These are phyloP conservation scores for Frankliniella fusca DNA, from an alignment of 2,888 invertebrate genomes.

Conservation along the genomic window DNA sequence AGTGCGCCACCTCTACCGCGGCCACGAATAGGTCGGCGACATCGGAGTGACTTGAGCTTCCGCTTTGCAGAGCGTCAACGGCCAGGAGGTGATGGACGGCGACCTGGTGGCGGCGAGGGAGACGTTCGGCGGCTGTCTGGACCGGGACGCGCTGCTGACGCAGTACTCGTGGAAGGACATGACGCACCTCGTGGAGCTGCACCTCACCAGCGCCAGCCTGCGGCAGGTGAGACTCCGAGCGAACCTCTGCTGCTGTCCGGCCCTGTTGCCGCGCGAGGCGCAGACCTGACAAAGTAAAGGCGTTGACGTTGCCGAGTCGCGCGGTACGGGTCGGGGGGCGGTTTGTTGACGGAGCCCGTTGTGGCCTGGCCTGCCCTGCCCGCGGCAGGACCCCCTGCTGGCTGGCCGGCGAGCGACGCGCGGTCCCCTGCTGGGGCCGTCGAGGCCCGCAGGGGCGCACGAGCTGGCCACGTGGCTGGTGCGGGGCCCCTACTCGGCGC, in stretches of 20 bases:
- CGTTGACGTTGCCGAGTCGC: not conserved
- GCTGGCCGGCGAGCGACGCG: constrained; percentile 5
- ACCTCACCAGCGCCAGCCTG: not conserved
- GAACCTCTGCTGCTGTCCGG: too few species aligned
- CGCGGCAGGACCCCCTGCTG: not conserved
- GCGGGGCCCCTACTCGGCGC: not conserved
- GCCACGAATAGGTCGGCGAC: too few species aligned
- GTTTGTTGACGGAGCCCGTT: not conserved
- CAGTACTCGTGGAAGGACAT: constrained; percentile 17
- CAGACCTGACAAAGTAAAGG: too few species aligned
- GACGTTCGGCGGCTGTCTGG: constrained; percentile 18
- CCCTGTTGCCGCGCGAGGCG: too few species aligned
- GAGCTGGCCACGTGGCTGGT: not conserved
- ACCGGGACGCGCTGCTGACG: not conserved
- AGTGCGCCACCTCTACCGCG: not conserved
- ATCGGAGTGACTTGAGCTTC: not conserved
- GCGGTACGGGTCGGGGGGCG: not conserved
- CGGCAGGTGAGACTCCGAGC: not conserved
- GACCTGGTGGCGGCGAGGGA: constrained; percentile 8
- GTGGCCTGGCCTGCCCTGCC: not conserved
- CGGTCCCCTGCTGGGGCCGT: not conserved
- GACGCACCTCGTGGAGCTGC: constrained; percentile 17
- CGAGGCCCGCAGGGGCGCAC: not conserved
- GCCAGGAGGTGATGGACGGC: constrained; percentile 9
- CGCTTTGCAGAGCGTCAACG: not conserved